Evolutionary conservation across 2,797 vertebrate genomes (phyloP).

Genomic region (Siniperca undulata): DNA sequence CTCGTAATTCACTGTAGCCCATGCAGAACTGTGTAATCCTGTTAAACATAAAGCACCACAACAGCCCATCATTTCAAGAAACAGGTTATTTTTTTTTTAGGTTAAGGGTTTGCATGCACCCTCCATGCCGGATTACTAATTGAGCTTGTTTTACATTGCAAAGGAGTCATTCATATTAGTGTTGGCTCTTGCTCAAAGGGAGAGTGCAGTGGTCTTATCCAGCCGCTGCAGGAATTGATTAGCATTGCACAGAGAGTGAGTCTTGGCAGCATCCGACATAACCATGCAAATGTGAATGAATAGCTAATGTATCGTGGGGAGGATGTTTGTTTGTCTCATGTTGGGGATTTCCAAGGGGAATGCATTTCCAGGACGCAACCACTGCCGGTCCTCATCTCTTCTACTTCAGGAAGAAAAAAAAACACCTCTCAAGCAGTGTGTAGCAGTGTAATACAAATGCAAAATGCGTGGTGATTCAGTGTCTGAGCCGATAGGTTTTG

Average conservation of each 20-base stretch:
- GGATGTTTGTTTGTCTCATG: constrained; percentile 78
- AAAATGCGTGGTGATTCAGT: constrained; percentile 21
- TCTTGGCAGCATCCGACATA: constrained; percentile 73
- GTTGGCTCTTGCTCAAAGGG: constrained; percentile 80
- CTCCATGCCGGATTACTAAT: constrained; percentile 80
- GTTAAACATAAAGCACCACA: constrained; percentile 52
- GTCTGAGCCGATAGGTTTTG: constrained; percentile 34
- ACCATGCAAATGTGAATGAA: constrained; percentile 80
- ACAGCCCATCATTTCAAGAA: constrained; percentile 42
- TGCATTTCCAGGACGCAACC: constrained; percentile 64
- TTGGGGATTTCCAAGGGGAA: constrained; percentile 64
- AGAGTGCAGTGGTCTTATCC: constrained; percentile 81
- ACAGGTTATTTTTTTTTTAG: constrained; percentile 61
- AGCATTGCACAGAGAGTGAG: constrained; percentile 79
- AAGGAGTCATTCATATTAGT: constrained; percentile 86
- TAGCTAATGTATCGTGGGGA: constrained; percentile 78
- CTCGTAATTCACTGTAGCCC: constrained; percentile 24
- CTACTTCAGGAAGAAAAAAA: constrained; percentile 38
- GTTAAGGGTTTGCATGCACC: constrained; percentile 65
- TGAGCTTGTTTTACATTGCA: constrained; percentile 87
- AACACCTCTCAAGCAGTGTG: constrained; percentile 45
- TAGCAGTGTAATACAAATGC: constrained; percentile 40
- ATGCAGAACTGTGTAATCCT: constrained; percentile 65
- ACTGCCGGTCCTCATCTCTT: constrained; percentile 27
- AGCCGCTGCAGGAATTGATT: constrained; percentile 83